Evolutionary conservation across 2,888 invertebrate genomes (phyloP), one percentile per base, ranked within the genome.

Genomic region (Lepidochitona cinerea): DNA sequence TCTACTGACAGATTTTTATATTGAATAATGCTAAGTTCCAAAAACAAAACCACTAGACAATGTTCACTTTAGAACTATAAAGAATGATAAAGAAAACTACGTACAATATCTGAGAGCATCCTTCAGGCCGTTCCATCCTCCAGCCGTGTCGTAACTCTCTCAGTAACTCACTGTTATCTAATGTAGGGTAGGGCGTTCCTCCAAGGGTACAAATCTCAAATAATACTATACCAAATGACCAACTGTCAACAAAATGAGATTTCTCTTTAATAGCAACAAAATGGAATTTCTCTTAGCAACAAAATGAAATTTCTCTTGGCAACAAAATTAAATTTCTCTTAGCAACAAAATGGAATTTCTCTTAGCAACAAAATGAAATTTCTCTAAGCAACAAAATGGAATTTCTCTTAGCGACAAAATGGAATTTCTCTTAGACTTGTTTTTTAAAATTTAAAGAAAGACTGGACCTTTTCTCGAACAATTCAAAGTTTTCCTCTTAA

Each of bases 221-320:
- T 74, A 89, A 76, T n/a, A 89, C 78, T 23, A 89, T 83, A 3
- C 89, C 89, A 80, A 84, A 89, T 1, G 89, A 83, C 89, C 89
- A 89, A 52, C 89, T 89, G 81, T 32, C 80, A n/a, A 23, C n/a
- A 23, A 49, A 23, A 49, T 4, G 23, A 49, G 49, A 18, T n/a
- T n/a, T 12, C 18, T n/a, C 4, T n/a, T 18, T 49, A 7, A 49
- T n/a, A 49, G 3, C 3, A n/a, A 1, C 3, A 23, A 49, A 18
- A 18, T 41, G 41, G 41, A 41, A 12, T 41, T 41, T 12, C 41
- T 12, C 18, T 9, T 41, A 41, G 9, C 41, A 41, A 18, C 18
- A 41, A 41, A 9, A 41, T 18, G 41, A 41, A 41, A 9, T 12
- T 9, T 9, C 41, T 12, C 41, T 9, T 12, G 9, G 9, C 41